phyloP scores from a whole-genome alignment of 2,113 vertebrate species.

The Alces alces region DNA sequence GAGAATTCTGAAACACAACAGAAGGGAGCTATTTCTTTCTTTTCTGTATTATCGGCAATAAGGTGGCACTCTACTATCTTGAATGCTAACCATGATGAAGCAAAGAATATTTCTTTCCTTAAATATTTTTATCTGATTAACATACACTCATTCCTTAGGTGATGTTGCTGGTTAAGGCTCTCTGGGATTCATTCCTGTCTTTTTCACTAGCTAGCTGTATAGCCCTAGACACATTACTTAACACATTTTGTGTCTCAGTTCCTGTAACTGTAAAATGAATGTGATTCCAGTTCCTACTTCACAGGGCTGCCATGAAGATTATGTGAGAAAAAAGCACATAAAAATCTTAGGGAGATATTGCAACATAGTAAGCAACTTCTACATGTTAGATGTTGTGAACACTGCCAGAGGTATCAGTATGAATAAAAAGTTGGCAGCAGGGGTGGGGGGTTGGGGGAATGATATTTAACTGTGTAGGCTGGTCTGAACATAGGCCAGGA shows the following conservation, averaged over 20 bases:
- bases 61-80: not conserved
- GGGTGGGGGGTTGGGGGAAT: fast-evolving
- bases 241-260: not conserved
- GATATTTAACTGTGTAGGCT: not conserved
- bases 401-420: not conserved
- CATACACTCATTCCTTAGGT: not conserved
- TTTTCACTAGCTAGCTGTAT: not conserved
- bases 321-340: not conserved
- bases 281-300: not conserved
- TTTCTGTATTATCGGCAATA: not conserved
- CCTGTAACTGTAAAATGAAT: not conserved
- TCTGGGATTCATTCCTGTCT: not conserved
- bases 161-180: not conserved
- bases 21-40: fast-evolving
- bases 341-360: not conserved
- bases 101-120: not conserved
- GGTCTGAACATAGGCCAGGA: not conserved
- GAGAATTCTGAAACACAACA: not conserved
- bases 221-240: not conserved
- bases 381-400: not conserved
- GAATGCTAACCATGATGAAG: not conserved
- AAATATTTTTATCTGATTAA: not conserved
- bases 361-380: not conserved
- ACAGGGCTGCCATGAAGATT: not conserved
- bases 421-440: not conserved